phyloP scores from a whole-genome alignment of 2,797 vertebrate genomes.

The Chanos chanos region DNA sequence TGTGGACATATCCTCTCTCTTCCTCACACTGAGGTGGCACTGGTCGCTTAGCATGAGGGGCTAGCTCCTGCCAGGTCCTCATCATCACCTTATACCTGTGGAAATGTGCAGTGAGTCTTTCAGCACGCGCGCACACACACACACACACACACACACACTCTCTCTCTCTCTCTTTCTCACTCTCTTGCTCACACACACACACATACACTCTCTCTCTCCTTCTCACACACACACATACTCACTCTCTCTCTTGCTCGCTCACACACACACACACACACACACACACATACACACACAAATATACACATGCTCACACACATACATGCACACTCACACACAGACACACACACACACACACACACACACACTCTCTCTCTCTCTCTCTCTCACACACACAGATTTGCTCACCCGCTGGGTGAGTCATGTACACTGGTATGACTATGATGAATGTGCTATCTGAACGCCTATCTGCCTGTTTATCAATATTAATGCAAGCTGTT shows the following conservation, averaged over 20 bases:
- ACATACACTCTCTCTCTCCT: neutral
- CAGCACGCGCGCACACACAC: neutral
- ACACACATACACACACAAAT: conserved; percentile 9
- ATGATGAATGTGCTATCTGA: conserved; percentile 8
- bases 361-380: neutral
- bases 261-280: conserved; percentile 1
- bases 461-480: conserved; percentile 31
- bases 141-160: neutral
- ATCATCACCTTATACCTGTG: conserved; percentile 34
- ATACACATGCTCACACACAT: too few species aligned
- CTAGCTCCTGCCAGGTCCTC: conserved; percentile 27
- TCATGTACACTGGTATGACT: conserved; percentile 6
- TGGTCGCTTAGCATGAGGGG: conserved; percentile 27
- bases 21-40: conserved; percentile 17
- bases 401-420: neutral
- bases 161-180: too few species aligned
- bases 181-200: neutral
- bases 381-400: neutral
- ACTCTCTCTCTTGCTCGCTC: neutral
- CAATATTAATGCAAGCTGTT: conserved; percentile 35
- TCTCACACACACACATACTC: neutral
- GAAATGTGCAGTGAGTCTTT: conserved; percentile 29
- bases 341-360: neutral
- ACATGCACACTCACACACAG: neutral
- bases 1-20: conserved; percentile 6